Conservation (phyloP, 1,140 invertebrate genomes). For the Bombus soroeensis region DNA sequence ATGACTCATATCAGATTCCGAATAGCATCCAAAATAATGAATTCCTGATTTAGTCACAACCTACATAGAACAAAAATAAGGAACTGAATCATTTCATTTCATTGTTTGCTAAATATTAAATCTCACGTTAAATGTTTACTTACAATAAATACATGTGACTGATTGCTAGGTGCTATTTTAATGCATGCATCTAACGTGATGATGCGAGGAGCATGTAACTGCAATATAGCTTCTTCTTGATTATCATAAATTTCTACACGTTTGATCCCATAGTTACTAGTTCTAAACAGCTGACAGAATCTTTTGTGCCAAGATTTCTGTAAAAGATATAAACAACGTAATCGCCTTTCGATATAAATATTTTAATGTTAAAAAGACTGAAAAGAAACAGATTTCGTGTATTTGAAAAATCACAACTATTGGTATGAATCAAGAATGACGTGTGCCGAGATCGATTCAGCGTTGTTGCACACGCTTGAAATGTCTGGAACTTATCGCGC, state of each 20-base stretch:
- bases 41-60: conserved; percentile 89
- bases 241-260: conserved; percentile 92
- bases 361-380: no score
- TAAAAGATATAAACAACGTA: conserved; percentile 72
- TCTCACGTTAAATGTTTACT: conserved; percentile 56
- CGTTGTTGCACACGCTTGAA: neutral
- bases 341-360: neutral
- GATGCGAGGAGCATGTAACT: conserved; percentile 87
- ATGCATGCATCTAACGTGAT: conserved; percentile 93
- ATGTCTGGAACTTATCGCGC: conserved; percentile 6
- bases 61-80: conserved; percentile 68
- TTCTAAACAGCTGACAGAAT: conserved; percentile 89
- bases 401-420: neutral
- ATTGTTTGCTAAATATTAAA: neutral
- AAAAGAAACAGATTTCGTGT: neutral
- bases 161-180: conserved; percentile 88
- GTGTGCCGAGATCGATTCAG: neutral
- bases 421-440: conserved; percentile 5
- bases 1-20: conserved; percentile 88
- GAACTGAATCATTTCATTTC: neutral
- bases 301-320: conserved; percentile 91
- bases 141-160: conserved; percentile 84
- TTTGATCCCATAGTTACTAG: conserved; percentile 92
- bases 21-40: conserved; percentile 88
- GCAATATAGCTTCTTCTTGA: conserved; percentile 87